Evolutionary conservation across 2,888 invertebrate species (phyloP), one percentile per base, ranked within the genome.

Genomic region (Dione juno): DNA sequence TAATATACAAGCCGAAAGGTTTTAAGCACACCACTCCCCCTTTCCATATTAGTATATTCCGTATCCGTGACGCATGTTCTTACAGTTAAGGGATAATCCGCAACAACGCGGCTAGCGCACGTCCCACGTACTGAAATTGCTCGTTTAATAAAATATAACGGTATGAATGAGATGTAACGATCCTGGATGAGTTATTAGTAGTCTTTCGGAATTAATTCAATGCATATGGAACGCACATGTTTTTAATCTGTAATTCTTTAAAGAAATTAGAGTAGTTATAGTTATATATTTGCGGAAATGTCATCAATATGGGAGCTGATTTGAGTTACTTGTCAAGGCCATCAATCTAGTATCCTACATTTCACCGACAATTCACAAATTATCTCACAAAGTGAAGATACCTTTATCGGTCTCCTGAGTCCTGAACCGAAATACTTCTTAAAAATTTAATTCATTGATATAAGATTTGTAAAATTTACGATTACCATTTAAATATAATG

Each of bases 41-140:
- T 45, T 37, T 45, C 71, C 73, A 67, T 67, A 71, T 71, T 35
- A 41, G 69, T n/a, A n/a, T n/a, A n/a, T n/a, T 48, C 50, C 48
- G 37, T 28, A 59, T 64, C 65, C 67, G 66, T 74, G 72, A 72
- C 72, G 65, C 71, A 72, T 67, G 69, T 50, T 71, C 54, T 65
- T 69, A 69, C 71, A 74, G 71, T 71, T 67, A 74, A 63, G 65
- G 73, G 74, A 77, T 77, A 77, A 77, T 74, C 76, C 74, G 52
- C 59, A 66, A 53, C 72, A 53, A 69, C 68, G 67, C 67, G 63
- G 69, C 66, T 66, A 63, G 67, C 71, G 69, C 76, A 77, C 75
- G 76, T 69, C 59, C 68, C 64, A 41, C 41, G 53, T 66, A 50
- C 69, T 64, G 64, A 59, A 69, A 64, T 66, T 67, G 54, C 63